Percentiles rank a stretch among this genome's conserved stretches.
Evolutionary conservation across 2,113 vertebrate species (phyloP).

Genomic region (Coreoperca whiteheadi): DNA sequence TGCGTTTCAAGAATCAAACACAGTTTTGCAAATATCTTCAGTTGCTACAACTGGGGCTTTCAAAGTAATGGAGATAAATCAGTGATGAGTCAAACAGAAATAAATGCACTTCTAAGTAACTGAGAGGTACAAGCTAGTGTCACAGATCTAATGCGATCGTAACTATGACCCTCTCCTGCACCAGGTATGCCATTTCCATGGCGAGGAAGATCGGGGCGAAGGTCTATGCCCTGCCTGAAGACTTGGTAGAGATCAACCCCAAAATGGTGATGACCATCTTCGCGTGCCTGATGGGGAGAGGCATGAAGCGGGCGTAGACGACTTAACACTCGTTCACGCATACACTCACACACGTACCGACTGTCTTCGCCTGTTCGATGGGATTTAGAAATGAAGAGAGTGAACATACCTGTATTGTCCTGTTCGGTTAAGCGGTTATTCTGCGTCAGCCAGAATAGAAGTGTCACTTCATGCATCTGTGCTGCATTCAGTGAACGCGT

Average conservation of each 20-base stretch:
- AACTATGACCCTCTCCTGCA: neutral
- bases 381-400: neutral
- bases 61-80: neutral
- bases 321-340: neutral
- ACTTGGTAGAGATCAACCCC: constrained; percentile 92
- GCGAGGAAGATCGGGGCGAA: constrained; percentile 93
- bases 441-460: neutral
- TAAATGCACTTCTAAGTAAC: neutral
- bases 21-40: neutral
- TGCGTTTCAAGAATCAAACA: neutral
- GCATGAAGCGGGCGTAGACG: constrained; percentile 72
- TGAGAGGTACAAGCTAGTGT: neutral
- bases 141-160: neutral
- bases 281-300: constrained; percentile 79
- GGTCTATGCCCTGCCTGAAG: constrained; percentile 93
- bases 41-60: neutral
- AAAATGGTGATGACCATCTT: constrained; percentile 99
- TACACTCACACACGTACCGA: neutral
- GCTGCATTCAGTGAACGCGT: neutral
- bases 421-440: neutral
- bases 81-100: neutral
- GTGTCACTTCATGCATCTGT: constrained; percentile 1
- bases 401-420: neutral
- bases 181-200: constrained; percentile 93
- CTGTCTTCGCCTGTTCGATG: constrained; percentile 59